These are phyloP conservation scores for Adelognathus sp. DNA, from an alignment of 2,888 invertebrate genomes.

Conservation along the genomic window DNA sequence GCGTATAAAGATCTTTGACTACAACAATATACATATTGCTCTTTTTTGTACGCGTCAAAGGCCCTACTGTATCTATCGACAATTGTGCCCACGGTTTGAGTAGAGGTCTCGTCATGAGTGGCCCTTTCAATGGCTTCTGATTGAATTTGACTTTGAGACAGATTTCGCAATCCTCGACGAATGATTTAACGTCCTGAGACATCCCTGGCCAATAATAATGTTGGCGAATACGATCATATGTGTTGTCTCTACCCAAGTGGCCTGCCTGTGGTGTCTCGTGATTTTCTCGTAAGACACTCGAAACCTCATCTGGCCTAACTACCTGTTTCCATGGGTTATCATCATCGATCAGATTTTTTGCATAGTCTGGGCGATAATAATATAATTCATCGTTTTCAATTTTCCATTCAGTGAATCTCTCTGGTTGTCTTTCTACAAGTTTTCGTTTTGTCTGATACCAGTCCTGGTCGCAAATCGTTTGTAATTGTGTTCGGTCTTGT, in stretches of 20 bases:
- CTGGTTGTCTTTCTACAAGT: background rate
- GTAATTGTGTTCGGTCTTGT: background rate
- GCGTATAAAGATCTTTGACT: conserved; percentile 11
- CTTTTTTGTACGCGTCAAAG: conserved; percentile 24
- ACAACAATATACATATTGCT: conserved; percentile 31
- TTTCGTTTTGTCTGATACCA: conserved; percentile 3
- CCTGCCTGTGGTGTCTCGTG: too few relatives aligned
- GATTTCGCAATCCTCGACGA: conserved; percentile 11
- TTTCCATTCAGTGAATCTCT: conserved; percentile 38
- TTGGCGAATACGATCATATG: too few relatives aligned
- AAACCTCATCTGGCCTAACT: conserved; percentile 12
- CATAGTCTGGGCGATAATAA: conserved; percentile 22
- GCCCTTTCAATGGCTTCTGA: conserved; percentile 14
- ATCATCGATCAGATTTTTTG: conserved; percentile 5
- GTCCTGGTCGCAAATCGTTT: background rate
- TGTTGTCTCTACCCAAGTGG: too few relatives aligned
- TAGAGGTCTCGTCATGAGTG: conserved; percentile 12
- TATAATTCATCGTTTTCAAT: conserved; percentile 25
- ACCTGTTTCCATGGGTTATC: conserved; percentile 47
- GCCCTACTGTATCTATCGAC: conserved; percentile 33
- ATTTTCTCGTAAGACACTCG: conserved; percentile 20
- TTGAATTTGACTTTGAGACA: conserved; percentile 42
- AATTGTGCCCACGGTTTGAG: too few relatives aligned
- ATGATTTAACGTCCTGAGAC: conserved; percentile 37
- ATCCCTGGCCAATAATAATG: conserved; percentile 41